phyloP scores from a whole-genome alignment of 1,140 invertebrate species.

The Berghia stephanieae region DNA sequence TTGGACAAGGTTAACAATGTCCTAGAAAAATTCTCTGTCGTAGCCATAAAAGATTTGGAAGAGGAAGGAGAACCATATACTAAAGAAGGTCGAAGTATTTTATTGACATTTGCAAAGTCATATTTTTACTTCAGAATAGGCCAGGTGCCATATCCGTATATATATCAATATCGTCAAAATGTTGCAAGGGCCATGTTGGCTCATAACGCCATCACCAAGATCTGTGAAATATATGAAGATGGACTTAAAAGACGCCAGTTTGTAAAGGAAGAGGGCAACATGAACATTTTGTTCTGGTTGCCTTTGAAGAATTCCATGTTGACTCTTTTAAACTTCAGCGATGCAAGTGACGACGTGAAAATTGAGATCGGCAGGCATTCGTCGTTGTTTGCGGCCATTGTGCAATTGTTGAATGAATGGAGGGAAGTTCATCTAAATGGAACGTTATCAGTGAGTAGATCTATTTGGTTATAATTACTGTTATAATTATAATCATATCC shows the following conservation, averaged over 20 bases:
- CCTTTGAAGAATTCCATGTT: constrained; percentile 17
- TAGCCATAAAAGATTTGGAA: neutral
- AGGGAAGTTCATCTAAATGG: constrained; percentile 5
- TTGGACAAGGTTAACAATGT: neutral
- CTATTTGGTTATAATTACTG: no score
- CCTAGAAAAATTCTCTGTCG: neutral
- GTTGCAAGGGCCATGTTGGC: neutral
- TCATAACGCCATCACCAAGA: neutral
- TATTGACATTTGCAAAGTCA: constrained; percentile 16
- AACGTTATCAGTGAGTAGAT: constrained; percentile 17
- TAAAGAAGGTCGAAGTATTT: neutral
- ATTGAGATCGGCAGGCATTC: neutral
- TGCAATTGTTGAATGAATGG: neutral
- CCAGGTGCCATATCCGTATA: constrained; percentile 15
- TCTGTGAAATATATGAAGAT: constrained; percentile 11
- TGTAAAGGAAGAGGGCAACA: neutral
- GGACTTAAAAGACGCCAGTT: constrained; percentile 1
- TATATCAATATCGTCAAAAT: neutral
- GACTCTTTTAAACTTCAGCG: constrained; percentile 21
- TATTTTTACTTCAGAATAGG: constrained; percentile 16
- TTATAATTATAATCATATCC: no score
- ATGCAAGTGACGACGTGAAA: neutral
- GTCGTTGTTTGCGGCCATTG: neutral
- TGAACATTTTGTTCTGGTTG: constrained; percentile 16
- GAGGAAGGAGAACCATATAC: constrained; percentile 18